Evolutionary conservation across 2,113 vertebrate genomes (phyloP).

Genomic region (Australoheros scitulus): DNA sequence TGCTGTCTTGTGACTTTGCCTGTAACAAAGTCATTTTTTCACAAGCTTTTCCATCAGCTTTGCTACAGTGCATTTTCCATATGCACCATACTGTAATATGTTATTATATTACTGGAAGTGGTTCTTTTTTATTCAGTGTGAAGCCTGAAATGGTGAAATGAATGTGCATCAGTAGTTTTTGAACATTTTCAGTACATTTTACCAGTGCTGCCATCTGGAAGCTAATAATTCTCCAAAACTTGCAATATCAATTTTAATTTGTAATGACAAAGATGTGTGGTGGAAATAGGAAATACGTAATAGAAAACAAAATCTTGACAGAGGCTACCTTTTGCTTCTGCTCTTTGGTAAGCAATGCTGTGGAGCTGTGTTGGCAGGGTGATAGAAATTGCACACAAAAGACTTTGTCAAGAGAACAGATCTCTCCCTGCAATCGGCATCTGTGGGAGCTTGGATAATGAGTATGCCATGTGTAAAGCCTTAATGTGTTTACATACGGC

Average conservation of each 20-base stretch:
- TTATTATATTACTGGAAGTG: too few species aligned
- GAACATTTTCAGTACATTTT: too few species aligned
- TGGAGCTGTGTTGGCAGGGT: slow-evolving; percentile 39
- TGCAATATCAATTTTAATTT: background rate
- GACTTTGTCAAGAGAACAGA: slow-evolving; percentile 49
- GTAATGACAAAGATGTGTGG: background rate
- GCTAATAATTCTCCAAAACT: too few species aligned
- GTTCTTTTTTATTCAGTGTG: too few species aligned
- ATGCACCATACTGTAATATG: too few species aligned
- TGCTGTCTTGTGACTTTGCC: background rate
- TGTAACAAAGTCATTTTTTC: background rate
- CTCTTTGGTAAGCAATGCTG: slow-evolving; percentile 24
- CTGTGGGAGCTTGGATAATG: slow-evolving; percentile 61
- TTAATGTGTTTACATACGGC: slow-evolving; percentile 75
- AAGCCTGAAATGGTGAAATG: too few species aligned
- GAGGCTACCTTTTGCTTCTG: slow-evolving; percentile 3
- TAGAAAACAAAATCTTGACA: background rate
- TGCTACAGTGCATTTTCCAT: too few species aligned
- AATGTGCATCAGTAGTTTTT: too few species aligned
- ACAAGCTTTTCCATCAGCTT: too few species aligned
- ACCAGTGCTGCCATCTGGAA: too few species aligned
- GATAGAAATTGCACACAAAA: slow-evolving; percentile 36
- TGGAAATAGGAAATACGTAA: background rate
- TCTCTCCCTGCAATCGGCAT: slow-evolving; percentile 51
- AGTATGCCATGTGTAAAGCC: slow-evolving; percentile 66